Conservation (phyloP, 1,140 invertebrate genomes). For the Pogonomyrmex californicus region DNA sequence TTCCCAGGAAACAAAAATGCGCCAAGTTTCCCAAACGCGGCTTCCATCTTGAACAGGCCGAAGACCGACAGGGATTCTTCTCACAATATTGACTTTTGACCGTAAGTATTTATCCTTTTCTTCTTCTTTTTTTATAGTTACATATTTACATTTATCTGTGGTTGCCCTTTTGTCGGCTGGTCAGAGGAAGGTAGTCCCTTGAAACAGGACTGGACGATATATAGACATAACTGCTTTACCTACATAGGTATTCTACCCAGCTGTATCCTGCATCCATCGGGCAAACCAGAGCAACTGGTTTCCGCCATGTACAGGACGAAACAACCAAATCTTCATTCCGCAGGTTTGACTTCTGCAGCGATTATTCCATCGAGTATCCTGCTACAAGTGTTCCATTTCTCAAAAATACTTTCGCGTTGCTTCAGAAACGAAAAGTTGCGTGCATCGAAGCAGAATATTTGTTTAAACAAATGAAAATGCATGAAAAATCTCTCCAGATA, state of each 20-base stretch:
- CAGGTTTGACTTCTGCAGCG: neutral
- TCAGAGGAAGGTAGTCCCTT: conserved; percentile 69
- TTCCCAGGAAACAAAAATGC: conserved; percentile 68
- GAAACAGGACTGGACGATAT: conserved; percentile 67
- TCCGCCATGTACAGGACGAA: conserved; percentile 33
- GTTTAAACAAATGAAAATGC: neutral
- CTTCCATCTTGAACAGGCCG: conserved; percentile 59
- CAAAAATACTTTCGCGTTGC: neutral
- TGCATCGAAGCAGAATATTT: neutral
- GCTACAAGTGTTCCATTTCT: neutral
- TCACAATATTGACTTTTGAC: conserved; percentile 81
- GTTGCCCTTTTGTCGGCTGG: conserved; percentile 73
- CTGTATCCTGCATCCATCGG: conserved; percentile 72
- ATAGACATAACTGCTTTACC: conserved; percentile 76
- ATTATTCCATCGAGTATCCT: neutral
- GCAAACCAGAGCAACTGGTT: conserved; percentile 73
- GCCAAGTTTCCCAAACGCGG: conserved; percentile 68
- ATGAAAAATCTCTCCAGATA: neutral
- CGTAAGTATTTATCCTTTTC: conserved; percentile 76
- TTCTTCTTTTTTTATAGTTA: conserved; percentile 75
- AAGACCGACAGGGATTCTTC: conserved; percentile 69
- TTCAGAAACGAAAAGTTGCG: neutral
- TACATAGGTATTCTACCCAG: conserved; percentile 65
- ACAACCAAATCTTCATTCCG: conserved; percentile 30
- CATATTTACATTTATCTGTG: conserved; percentile 76